Evolutionary conservation across 1,140 invertebrate genomes (phyloP), one percentile per base, ranked within the genome.

Genomic region (Solenopsis invicta): DNA sequence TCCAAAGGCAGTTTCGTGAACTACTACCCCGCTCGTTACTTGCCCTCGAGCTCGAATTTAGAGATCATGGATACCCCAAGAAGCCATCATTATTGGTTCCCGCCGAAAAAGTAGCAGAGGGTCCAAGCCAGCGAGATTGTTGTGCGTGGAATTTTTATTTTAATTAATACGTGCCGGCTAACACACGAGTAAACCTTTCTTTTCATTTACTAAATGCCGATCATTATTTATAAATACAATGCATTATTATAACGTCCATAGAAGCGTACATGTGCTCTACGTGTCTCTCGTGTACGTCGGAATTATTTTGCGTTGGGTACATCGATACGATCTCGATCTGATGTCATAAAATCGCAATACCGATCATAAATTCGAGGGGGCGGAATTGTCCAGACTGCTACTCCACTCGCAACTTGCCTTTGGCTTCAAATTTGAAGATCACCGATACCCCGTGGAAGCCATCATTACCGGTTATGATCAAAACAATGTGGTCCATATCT

Each of bases 41-140:
- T 61, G 69, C 80, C 80, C 16, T 74, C 41, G 24, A 69, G 80
- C 69, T 24, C 69, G 34, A 84, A 84, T 84, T 84, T 84, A 89
- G 88, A 90, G 89, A 90, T 90, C 89, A 75, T 48, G 86, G 87
- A 84, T 84, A 84, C 2, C 41, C 24, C 24, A 41, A 61, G 69
- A 84, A 75, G 80, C 80, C 80, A 84, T 84, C 80, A 84, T 84
- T 84, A 84, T n/a, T 48, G 80, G 80, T 84, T 84, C 54, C 80
- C 80, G 21, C 50, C 80, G 69, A 50, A 62, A 75, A 37, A 61
- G 69, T 75, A 84, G 80, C 69, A 8, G 69, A 48, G 59, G 69
- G 29, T 50, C 37, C 69, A 50, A 67, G 69, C 29, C 54, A 61
- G 69, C 69, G 24, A 75, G 69, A 84, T 74, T 8, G 41, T 37